A percentile compares a stretch with the other conserved stretches of the same genome.
Conservation (phyloP, 2,113 vertebrate species). For the Pycnonotus jocosus region DNA sequence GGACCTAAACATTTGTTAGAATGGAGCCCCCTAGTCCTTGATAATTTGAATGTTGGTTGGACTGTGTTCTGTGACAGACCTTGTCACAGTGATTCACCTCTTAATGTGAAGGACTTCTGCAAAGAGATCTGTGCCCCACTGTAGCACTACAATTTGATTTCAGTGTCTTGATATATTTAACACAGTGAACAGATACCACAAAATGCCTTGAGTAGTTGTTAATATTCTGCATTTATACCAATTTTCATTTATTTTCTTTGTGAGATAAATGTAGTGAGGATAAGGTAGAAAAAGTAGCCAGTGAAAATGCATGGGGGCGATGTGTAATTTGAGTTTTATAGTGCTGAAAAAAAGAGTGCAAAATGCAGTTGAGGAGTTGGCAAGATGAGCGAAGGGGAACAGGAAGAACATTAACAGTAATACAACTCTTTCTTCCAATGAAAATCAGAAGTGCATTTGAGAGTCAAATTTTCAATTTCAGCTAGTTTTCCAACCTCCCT, state of each 20-base stretch:
- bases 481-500: background rate
- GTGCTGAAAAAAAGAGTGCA: background rate
- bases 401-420: background rate
- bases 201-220: background rate
- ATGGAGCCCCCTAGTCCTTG: background rate
- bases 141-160: background rate
- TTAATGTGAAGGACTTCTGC: background rate
- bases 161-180: background rate
- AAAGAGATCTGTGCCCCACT: background rate
- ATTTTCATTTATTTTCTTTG: background rate
- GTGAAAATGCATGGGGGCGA: fast-evolving
- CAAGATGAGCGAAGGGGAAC: background rate
- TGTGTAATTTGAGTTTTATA: background rate
- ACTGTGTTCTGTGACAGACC: background rate
- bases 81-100: background rate
- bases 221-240: background rate
- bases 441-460: background rate
- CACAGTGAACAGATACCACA: background rate
- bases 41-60: background rate
- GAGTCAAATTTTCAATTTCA: background rate
- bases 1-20: background rate
- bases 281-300: background rate
- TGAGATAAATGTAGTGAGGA: background rate
- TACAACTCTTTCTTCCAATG: background rate
- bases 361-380: background rate